Percentiles rank a stretch among this genome's conserved stretches.
These are phyloP conservation scores for Caenorhabditis macrosperma DNA, from an alignment of 2,888 invertebrate genomes.

Conservation along the genomic window DNA sequence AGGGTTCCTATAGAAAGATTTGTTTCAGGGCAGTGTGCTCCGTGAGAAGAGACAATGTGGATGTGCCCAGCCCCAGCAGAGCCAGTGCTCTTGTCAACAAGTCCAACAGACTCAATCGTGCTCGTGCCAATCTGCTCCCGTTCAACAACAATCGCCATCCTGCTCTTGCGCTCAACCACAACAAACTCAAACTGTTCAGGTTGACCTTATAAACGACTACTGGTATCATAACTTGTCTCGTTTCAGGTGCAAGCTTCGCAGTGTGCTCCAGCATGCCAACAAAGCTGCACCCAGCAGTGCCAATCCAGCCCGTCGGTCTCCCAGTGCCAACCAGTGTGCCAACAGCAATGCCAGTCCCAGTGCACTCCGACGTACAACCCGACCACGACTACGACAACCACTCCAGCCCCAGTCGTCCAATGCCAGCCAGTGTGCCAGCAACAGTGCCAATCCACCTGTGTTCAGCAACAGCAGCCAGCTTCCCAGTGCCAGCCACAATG, in stretches of 20 bases:
- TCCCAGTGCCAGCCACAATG: conserved; percentile 50
- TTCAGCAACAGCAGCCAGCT: conserved; percentile 47
- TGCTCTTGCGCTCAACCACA: conserved; percentile 55
- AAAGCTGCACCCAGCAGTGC: conserved; percentile 50
- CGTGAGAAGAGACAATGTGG: conserved; percentile 59
- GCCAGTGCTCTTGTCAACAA: conserved; percentile 57
- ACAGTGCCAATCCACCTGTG: conserved; percentile 38
- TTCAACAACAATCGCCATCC: conserved; percentile 50
- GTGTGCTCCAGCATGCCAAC: conserved; percentile 56
- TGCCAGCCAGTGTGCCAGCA: conserved; percentile 45
- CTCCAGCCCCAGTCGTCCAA: conserved; percentile 40
- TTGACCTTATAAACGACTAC: not conserved
- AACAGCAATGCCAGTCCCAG: conserved; percentile 53
- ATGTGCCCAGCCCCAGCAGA: conserved; percentile 54
- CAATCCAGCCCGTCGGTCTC: conserved; percentile 48
- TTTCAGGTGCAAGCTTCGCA: conserved; percentile 37
- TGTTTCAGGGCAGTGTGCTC: conserved; percentile 41
- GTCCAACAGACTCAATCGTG: conserved; percentile 58
- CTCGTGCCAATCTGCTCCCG: conserved; percentile 58
- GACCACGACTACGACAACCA: conserved; percentile 37
- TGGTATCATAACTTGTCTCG: not conserved
- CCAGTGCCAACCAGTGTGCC: conserved; percentile 52
- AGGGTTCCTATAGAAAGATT: not conserved
- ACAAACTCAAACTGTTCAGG: conserved; percentile 50
- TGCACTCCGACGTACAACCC: conserved; percentile 47